A percentile compares a stretch with the other conserved stretches of the same genome.
Conservation (phyloP, 1,140 invertebrate genomes). For the Brachionus koreanus region DNA sequence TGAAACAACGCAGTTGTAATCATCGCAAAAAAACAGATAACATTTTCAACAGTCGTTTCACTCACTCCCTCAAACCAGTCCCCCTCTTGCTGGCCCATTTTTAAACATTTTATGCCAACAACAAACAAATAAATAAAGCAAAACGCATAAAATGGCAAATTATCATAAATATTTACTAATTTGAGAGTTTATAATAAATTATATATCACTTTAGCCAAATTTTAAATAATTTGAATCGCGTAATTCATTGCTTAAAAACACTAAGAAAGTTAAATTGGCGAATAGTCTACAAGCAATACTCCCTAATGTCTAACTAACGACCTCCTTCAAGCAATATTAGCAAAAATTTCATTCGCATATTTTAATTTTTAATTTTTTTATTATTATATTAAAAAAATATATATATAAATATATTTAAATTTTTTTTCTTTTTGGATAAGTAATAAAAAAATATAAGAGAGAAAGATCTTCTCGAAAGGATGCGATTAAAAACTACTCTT, state of each 20-base stretch:
- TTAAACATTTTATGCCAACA: slow-evolving; percentile 2
- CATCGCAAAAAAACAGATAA: not conserved
- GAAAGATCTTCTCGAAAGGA: not conserved
- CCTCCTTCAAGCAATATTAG: not conserved
- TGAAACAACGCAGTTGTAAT: not conserved
- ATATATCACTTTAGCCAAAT: not conserved
- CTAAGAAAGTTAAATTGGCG: not conserved
- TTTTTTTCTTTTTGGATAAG: not conserved
- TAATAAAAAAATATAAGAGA: not conserved
- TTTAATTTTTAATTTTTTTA: not conserved
- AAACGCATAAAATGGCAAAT: not conserved
- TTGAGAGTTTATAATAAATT: not conserved
- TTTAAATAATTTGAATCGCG: slow-evolving; percentile 3
- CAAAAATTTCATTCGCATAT: not conserved
- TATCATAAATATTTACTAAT: not conserved
- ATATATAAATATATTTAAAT: not conserved
- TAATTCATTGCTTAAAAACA: not conserved
- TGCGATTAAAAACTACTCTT: slow-evolving; percentile 30
- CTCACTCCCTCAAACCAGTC: not conserved
- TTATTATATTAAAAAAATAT: not conserved
- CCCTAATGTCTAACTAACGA: not conserved
- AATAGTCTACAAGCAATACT: not conserved
- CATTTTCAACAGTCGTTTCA: not conserved
- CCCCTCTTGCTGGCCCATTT: not conserved
- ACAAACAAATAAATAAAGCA: slow-evolving; percentile 2